A percentile compares a stretch with the other conserved stretches of the same genome.
Conservation (phyloP, 2,797 vertebrate genomes). For the Loris lydekkerianus region DNA sequence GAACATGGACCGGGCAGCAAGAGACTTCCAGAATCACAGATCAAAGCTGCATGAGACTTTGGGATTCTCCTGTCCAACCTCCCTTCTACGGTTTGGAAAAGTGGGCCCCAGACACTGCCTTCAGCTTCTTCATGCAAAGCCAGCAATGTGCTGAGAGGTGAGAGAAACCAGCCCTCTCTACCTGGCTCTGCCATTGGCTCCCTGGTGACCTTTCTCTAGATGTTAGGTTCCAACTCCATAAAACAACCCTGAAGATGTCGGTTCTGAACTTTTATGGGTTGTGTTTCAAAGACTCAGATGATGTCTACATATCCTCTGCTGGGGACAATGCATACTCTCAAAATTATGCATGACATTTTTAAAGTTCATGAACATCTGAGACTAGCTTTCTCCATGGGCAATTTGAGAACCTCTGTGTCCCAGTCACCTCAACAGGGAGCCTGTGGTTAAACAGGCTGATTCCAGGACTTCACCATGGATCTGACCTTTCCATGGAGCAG, state of each 20-base stretch:
- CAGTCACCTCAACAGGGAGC: not conserved
- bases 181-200: not conserved
- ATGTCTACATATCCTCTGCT: not conserved
- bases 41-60: not conserved
- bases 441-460: not conserved
- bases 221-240: not conserved
- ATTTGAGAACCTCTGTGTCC: not conserved
- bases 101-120: not conserved
- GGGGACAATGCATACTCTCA: not conserved
- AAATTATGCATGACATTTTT: not conserved
- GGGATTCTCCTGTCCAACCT: not conserved
- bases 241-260: not conserved
- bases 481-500: not conserved
- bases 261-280: not conserved
- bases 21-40: constrained; percentile 15
- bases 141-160: not conserved
- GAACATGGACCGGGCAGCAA: not conserved
- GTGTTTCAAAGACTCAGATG: not conserved
- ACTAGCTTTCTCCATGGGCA: not conserved
- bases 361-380: constrained; percentile 58
- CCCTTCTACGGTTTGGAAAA: constrained; percentile 28
- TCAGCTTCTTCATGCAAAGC: not conserved
- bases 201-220: not conserved
- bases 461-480: not conserved
- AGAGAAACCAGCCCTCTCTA: not conserved